Evolutionary conservation across 2,797 vertebrate genomes (phyloP).

Genomic region (Picus viridis): DNA sequence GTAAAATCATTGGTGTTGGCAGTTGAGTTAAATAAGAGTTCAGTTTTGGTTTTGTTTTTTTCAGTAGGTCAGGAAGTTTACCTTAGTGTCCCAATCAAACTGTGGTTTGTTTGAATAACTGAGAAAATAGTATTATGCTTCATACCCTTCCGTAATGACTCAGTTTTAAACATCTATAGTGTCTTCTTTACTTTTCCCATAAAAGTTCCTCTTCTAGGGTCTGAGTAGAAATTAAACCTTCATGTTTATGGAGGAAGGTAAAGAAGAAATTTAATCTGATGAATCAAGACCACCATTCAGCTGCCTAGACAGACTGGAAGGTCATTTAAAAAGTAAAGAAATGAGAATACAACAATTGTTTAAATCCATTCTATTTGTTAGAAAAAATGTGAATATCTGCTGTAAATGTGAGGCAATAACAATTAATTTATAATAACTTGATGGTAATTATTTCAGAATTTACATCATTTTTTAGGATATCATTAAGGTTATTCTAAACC

Average conservation of each 20-base stretch:
- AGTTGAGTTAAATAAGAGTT: background rate
- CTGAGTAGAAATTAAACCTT: background rate
- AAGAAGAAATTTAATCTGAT: background rate
- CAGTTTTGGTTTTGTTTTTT: background rate
- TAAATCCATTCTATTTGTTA: background rate
- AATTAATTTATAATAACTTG: background rate
- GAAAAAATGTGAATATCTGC: background rate
- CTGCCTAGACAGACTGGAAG: background rate
- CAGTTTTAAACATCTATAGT: background rate
- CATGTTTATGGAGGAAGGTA: background rate
- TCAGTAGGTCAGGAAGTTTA: background rate
- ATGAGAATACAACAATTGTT: background rate
- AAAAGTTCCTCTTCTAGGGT: background rate
- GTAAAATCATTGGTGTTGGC: background rate
- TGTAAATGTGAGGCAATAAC: background rate
- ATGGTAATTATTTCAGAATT: background rate
- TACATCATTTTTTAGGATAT: background rate
- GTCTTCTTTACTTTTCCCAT: background rate
- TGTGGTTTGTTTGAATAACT: background rate
- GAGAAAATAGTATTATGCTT: background rate
- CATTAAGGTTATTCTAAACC: background rate
- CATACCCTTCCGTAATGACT: background rate
- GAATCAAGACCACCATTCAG: background rate
- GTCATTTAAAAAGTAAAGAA: background rate
- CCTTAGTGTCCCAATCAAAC: background rate